These are phyloP conservation scores for Silurus lanzhouensis DNA, from an alignment of 2,797 vertebrate species.

Conservation along the genomic window DNA sequence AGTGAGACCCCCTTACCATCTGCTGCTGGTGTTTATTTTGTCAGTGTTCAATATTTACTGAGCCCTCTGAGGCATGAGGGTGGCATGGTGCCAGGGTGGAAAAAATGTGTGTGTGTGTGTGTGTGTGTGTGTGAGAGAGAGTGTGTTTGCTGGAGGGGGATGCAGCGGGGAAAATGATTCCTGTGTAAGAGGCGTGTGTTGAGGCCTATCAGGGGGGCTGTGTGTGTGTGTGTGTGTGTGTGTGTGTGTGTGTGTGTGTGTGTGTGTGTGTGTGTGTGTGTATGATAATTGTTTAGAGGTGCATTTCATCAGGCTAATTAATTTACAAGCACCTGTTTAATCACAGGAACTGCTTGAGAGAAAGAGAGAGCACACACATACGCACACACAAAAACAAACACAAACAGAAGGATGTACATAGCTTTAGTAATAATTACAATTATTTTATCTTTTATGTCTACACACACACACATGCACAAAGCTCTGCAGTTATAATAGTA, in stretches of 20 bases:
- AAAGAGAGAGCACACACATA: slow-evolving; percentile 58
- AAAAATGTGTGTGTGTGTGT: slow-evolving; percentile 62
- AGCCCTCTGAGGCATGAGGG: slow-evolving; percentile 76
- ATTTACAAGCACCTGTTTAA: slow-evolving; percentile 89
- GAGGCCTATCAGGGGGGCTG: slow-evolving; percentile 37
- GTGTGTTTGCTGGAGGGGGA: slow-evolving; percentile 61
- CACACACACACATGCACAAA: not conserved
- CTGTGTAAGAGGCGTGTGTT: slow-evolving; percentile 73
- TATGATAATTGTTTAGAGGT: slow-evolving; percentile 81
- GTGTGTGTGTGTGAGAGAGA: slow-evolving; percentile 67
- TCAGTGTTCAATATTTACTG: slow-evolving; percentile 95
- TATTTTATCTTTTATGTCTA: slow-evolving; percentile 18
- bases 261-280: slow-evolving; percentile 61
- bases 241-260: slow-evolving; percentile 18
- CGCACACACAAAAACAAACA: slow-evolving; percentile 15
- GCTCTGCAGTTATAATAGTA: not conserved
- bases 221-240: not conserved
- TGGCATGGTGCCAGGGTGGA: slow-evolving; percentile 82
- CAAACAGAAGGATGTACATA: not conserved
- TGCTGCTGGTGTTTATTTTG: slow-evolving; percentile 89
- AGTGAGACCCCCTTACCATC: slow-evolving; percentile 79
- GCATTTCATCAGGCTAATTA: slow-evolving; percentile 88
- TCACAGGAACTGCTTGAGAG: slow-evolving; percentile 76
- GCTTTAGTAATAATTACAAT: slow-evolving; percentile 34
- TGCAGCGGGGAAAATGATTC: slow-evolving; percentile 59